Evolutionary conservation across 2,888 invertebrate species (phyloP).

Genomic region (Argyresthia albistria): DNA sequence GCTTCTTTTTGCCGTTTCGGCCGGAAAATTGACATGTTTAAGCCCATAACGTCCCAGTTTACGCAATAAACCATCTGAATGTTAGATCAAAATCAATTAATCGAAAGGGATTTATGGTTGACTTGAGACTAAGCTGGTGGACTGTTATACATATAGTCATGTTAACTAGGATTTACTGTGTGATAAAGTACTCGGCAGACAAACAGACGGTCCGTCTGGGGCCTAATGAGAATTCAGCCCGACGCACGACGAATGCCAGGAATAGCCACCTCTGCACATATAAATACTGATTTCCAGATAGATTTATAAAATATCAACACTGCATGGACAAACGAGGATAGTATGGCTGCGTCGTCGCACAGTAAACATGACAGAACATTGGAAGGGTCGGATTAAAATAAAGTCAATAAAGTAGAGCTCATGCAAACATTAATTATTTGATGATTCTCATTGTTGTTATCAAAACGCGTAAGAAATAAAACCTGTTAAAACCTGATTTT

Average conservation of each 20-base stretch:
- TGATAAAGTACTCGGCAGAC: constrained; percentile 42
- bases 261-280: constrained; percentile 7
- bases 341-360: background rate
- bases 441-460: no score
- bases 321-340: background rate
- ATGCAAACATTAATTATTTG: no score
- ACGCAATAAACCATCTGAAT: background rate
- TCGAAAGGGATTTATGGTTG: constrained; percentile 32
- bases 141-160: constrained; percentile 26
- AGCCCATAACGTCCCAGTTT: constrained; percentile 15
- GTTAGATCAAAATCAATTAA: constrained; percentile 10
- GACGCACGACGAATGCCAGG: constrained; percentile 20
- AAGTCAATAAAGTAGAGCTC: no score
- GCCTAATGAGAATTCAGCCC: constrained; percentile 33
- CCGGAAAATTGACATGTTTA: constrained; percentile 63
- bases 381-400: no score
- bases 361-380: no score
- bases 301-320: background rate
- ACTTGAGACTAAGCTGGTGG: constrained; percentile 12
- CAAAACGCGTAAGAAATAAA: no score
- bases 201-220: constrained; percentile 25
- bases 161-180: constrained; percentile 39
- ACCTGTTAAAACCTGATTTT: no score
- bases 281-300: constrained; percentile 10
- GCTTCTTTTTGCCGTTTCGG: constrained; percentile 60